Conservation (phyloP, 2,888 invertebrate species). For the Brachycybe producta region DNA sequence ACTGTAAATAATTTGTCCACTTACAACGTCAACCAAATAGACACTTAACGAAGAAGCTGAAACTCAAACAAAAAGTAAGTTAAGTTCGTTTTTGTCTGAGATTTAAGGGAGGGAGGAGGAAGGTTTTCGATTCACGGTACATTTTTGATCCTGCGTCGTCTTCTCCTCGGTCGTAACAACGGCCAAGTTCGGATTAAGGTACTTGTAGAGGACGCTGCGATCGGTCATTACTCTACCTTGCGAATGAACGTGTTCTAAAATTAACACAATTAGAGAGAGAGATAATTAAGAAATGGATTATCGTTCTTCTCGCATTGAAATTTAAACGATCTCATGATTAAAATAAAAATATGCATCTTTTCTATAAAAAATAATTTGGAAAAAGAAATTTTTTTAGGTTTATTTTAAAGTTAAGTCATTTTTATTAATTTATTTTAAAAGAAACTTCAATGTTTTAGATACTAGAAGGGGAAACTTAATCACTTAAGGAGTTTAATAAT, state of each 20-base stretch:
- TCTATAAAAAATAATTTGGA: too few species aligned
- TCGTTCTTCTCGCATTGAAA: neutral
- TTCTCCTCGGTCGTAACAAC: slow-evolving; percentile 61
- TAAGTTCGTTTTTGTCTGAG: neutral
- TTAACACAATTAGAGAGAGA: slow-evolving; percentile 8
- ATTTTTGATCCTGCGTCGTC: neutral
- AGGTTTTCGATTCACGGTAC: slow-evolving; percentile 10
- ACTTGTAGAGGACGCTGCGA: slow-evolving; percentile 94
- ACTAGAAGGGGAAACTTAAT: too few species aligned
- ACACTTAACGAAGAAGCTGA: slow-evolving; percentile 65
- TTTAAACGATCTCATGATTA: neutral
- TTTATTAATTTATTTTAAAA: too few species aligned
- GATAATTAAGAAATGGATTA: neutral
- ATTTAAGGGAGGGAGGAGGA: neutral
- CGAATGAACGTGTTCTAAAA: slow-evolving; percentile 54
- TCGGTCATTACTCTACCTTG: slow-evolving; percentile 90
- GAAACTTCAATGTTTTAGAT: too few species aligned
- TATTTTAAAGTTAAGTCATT: too few species aligned
- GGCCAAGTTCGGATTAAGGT: slow-evolving; percentile 92
- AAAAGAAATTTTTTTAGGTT: neutral
- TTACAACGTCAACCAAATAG: slow-evolving; percentile 78
- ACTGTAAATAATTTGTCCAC: slow-evolving; percentile 72
- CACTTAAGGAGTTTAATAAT: too few species aligned
- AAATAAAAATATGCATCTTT: neutral
- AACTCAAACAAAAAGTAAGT: slow-evolving; percentile 22